These are phyloP conservation scores for Bombus soroeensis DNA, from an alignment of 1,140 invertebrate species.

Conservation along the genomic window DNA sequence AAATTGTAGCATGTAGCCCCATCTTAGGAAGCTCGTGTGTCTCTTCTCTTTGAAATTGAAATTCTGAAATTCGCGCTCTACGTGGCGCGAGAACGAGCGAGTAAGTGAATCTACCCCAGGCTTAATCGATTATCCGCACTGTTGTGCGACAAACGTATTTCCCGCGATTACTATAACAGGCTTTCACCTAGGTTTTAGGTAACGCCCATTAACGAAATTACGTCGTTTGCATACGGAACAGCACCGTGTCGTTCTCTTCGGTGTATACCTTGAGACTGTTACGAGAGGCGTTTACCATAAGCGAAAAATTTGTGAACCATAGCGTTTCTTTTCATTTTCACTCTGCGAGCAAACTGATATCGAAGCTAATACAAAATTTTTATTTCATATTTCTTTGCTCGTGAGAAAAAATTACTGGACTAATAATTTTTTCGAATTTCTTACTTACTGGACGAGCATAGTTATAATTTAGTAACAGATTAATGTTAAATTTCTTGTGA, in stretches of 20 bases:
- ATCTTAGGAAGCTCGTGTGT: constrained; percentile 54
- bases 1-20: constrained; percentile 50
- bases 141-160: constrained; percentile 63
- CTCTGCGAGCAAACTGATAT: not conserved
- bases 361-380: not conserved
- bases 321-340: not conserved
- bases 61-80: constrained; percentile 58
- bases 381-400: not conserved
- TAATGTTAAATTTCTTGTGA: too few species aligned
- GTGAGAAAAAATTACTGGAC: not conserved
- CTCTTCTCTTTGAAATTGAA: constrained; percentile 66
- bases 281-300: too few species aligned
- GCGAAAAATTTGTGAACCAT: too few species aligned
- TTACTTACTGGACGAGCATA: too few species aligned
- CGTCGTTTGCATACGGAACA: constrained; percentile 25
- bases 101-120: constrained; percentile 56
- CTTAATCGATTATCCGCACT: constrained; percentile 67
- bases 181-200: constrained; percentile 32
- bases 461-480: too few species aligned
- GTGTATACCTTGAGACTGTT: not conserved
- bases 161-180: constrained; percentile 59
- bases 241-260: not conserved
- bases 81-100: constrained; percentile 36
- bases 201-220: constrained; percentile 39
- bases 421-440: too few species aligned